phyloP scores from a whole-genome alignment of 2,888 invertebrate genomes.

The Ophion costatus region DNA sequence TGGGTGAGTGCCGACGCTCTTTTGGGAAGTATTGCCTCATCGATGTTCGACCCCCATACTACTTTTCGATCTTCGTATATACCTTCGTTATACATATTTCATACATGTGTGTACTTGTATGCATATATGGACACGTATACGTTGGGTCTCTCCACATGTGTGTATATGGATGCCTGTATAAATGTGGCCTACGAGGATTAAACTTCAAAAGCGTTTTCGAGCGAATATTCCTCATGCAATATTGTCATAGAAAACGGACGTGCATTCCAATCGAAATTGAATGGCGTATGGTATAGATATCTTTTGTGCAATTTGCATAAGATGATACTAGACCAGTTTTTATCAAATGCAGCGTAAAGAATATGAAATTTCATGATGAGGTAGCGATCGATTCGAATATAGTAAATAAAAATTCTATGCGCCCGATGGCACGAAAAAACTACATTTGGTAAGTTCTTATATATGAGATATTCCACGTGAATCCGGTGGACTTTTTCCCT shows the following conservation, averaged over 20 bases:
- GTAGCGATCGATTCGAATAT: neutral
- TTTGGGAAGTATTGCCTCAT: constrained; percentile 60
- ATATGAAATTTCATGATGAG: neutral
- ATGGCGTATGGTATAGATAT: constrained; percentile 33
- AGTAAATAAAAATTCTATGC: neutral
- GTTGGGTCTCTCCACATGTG: too few species aligned
- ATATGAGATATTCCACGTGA: too few species aligned
- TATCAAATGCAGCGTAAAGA: neutral
- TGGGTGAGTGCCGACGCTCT: constrained; percentile 36
- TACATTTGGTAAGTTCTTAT: too few species aligned
- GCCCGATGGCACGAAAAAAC: neutral
- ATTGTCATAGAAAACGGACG: constrained; percentile 5
- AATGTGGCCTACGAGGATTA: constrained; percentile 56
- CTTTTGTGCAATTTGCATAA: neutral
- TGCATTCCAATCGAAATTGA: constrained; percentile 42
- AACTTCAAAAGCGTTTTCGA: constrained; percentile 53
- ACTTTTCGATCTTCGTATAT: constrained; percentile 40
- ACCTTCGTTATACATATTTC: constrained; percentile 1
- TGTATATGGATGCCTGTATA: neutral
- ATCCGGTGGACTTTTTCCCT: too few species aligned
- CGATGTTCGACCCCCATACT: constrained; percentile 30
- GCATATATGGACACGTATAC: neutral
- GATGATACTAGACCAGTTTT: neutral
- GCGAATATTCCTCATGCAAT: constrained; percentile 47
- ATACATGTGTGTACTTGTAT: neutral